Percentiles rank a stretch among this genome's conserved stretches.
These are phyloP conservation scores for Myotis pilosus DNA, from an alignment of 2,797 vertebrate genomes.

Conservation along the genomic window DNA sequence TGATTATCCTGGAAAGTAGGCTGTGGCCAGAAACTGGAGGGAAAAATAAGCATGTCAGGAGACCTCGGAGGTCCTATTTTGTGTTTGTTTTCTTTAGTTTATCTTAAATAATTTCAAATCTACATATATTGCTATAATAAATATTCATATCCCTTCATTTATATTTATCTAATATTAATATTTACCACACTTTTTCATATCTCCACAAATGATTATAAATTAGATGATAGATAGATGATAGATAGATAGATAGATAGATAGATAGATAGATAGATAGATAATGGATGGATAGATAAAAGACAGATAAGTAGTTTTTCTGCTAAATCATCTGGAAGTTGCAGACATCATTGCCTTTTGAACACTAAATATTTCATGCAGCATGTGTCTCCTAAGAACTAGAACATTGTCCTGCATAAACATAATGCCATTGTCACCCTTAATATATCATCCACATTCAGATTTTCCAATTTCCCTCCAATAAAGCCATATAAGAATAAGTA, in stretches of 20 bases:
- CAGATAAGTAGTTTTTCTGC: not conserved
- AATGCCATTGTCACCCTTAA: not conserved
- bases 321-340: not conserved
- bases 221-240: not conserved
- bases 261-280: not conserved
- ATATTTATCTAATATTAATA: not conserved
- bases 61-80: not conserved
- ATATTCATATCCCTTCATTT: not conserved
- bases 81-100: not conserved
- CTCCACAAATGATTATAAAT: not conserved
- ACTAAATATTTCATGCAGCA: not conserved
- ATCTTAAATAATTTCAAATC: not conserved
- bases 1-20: not conserved
- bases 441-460: not conserved
- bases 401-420: not conserved
- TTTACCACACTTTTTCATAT: not conserved
- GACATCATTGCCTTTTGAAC: not conserved
- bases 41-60: not conserved
- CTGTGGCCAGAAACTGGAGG: not conserved
- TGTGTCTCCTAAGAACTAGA: not conserved
- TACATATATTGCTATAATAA: not conserved
- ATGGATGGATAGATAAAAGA: not conserved
- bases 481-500: not conserved
- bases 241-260: not conserved
- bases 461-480: not conserved